These are phyloP conservation scores for Lycocorax pyrrhopterus DNA, from an alignment of 2,113 vertebrate genomes.

Conservation along the genomic window DNA sequence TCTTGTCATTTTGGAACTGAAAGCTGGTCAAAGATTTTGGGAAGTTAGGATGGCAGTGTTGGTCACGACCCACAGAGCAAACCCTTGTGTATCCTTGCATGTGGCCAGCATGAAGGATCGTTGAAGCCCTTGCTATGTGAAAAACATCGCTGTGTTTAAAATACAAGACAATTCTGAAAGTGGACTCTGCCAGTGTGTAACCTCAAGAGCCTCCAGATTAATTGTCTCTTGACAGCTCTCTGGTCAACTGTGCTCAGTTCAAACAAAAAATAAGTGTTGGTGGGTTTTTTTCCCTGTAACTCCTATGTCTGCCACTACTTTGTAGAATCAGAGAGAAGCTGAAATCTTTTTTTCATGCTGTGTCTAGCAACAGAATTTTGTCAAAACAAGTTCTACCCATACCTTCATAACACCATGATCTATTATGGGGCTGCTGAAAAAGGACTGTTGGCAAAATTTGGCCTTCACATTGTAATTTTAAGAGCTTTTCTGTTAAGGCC, in stretches of 20 bases:
- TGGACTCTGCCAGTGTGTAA: neutral
- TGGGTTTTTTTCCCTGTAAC: rapidly evolving
- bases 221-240: neutral
- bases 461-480: neutral
- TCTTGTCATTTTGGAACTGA: neutral
- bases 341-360: neutral
- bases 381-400: neutral
- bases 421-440: neutral
- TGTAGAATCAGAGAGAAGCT: neutral
- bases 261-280: neutral
- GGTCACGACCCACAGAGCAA: neutral
- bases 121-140: neutral
- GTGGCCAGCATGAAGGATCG: neutral
- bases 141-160: neutral
- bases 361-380: neutral
- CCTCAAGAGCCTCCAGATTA: neutral
- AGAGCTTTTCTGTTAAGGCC: neutral
- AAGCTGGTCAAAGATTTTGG: neutral
- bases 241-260: neutral
- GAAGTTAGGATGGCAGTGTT: neutral
- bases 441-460: neutral
- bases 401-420: neutral
- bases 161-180: neutral
- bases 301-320: neutral
- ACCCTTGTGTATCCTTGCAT: neutral